Evolutionary conservation across 2,888 invertebrate species (phyloP), one percentile per base, ranked within the genome.

Genomic region (Tromatobia lineatoria): DNA sequence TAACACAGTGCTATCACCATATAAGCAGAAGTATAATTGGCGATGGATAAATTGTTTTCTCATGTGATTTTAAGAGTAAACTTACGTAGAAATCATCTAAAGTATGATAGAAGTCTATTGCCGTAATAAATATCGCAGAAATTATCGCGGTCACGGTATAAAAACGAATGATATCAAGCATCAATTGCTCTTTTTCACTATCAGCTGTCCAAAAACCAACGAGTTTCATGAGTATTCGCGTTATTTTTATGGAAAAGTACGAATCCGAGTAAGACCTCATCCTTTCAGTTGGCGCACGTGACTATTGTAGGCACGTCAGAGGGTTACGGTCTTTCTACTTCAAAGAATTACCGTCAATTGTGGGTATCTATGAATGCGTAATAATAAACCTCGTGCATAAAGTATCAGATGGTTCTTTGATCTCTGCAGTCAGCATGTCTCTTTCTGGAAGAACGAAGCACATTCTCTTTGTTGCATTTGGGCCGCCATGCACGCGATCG

Each of bases 131-230:
- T 6, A 78, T 66, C 18, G 81, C 64, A 11, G 45, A 47, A 2
- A 7, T 18, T 23, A 69, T 8, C 45, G 25, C 47, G 38, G 79
- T 45, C 0, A 82, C 50, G 8, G 82, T 82, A 11, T 77, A 86
- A 45, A 15, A 25, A 1, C 80, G 45, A 47, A 70, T 20, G 13
- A 69, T 47, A 4, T 80, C 66, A 10, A 76, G 50, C 6, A 73
- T 10, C n/a, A 15, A 42, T 50, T 67, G 66, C 54, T 84, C 66
- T 2, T 52, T 79, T 42, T 81, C 10, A 10, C 15, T 78, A 23
- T 86, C 66, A 23, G 85, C 74, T 4, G 29, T 11, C 84, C 79
- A 87, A 64, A 86, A 80, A 38, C 84, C 87, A 42, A 82, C 80
- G 6, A 82, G 18, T 38, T 50, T 82, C 87, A 86, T 77, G 34